A percentile compares a stretch with the other conserved stretches of the same genome.
These are phyloP conservation scores for Echiichthys vipera DNA, from an alignment of 2,797 vertebrate species.

Conservation along the genomic window DNA sequence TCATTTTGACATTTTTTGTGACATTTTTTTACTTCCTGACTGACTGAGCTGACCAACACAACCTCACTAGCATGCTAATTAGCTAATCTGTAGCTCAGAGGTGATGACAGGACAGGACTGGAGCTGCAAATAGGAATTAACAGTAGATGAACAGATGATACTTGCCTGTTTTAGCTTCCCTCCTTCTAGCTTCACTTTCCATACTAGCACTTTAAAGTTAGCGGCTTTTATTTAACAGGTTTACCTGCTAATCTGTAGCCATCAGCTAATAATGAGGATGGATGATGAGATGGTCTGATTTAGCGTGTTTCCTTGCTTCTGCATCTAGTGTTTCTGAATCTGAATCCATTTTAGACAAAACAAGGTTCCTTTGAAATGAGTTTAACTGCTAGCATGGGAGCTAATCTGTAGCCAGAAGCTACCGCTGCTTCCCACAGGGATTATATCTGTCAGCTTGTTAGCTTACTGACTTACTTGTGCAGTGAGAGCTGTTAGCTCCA, in stretches of 20 bases:
- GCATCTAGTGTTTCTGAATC: background rate
- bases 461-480: background rate
- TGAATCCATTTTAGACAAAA: slow-evolving; percentile 30
- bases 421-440: slow-evolving; percentile 45
- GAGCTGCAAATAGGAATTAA: background rate
- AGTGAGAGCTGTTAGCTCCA: background rate
- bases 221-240: background rate
- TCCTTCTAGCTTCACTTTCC: background rate
- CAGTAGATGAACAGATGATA: background rate
- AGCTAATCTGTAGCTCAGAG: background rate
- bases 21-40: background rate
- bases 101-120: background rate
- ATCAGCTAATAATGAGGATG: slow-evolving; percentile 3
- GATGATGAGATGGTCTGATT: slow-evolving; percentile 9
- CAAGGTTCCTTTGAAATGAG: slow-evolving; percentile 13
- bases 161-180: background rate
- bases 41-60: background rate
- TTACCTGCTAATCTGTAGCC: slow-evolving; percentile 36
- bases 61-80: background rate
- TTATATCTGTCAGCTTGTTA: slow-evolving; percentile 43
- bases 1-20: background rate
- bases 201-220: slow-evolving; percentile 1
- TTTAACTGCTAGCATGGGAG: slow-evolving; percentile 31
- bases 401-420: slow-evolving; percentile 52
- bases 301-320: background rate